Percentiles rank a stretch among this genome's conserved stretches.
Conservation (phyloP, 2,113 vertebrate genomes). For the Pipa parva region DNA sequence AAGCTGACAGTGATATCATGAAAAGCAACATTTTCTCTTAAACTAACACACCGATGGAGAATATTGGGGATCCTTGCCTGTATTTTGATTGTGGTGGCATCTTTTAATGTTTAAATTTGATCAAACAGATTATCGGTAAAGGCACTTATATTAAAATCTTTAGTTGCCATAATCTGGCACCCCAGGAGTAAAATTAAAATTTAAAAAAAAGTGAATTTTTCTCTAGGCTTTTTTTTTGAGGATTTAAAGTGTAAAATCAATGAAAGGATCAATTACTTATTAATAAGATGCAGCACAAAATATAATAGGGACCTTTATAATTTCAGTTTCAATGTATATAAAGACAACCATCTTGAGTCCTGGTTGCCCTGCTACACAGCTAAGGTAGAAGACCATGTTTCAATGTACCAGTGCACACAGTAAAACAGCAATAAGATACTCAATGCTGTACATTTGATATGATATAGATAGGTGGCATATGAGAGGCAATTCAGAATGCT, state of each 20-base stretch:
- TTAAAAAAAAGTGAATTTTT: slow-evolving; percentile 42
- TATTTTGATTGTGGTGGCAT: slow-evolving; percentile 46
- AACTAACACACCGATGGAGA: not conserved
- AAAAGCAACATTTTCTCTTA: slow-evolving; percentile 35
- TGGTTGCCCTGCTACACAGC: slow-evolving; percentile 37
- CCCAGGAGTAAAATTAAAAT: slow-evolving; percentile 46
- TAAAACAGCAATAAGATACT: slow-evolving; percentile 65
- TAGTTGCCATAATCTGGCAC: slow-evolving; percentile 46
- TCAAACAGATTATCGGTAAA: slow-evolving; percentile 33
- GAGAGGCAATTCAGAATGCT: slow-evolving; percentile 35
- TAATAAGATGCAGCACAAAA: slow-evolving; percentile 36
- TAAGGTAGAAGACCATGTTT: slow-evolving; percentile 45
- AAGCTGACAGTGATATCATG: slow-evolving; percentile 39
- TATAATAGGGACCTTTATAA: slow-evolving; percentile 46
- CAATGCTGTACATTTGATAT: slow-evolving; percentile 48
- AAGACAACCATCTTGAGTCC: slow-evolving; percentile 30
- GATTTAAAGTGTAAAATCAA: slow-evolving; percentile 27
- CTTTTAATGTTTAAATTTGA: slow-evolving; percentile 27
- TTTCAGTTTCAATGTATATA: slow-evolving; percentile 25
- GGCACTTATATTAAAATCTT: slow-evolving; percentile 43
- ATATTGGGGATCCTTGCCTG: slow-evolving; percentile 50
- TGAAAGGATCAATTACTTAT: slow-evolving; percentile 31
- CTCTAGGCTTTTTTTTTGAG: slow-evolving; percentile 43
- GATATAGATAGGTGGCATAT: slow-evolving; percentile 40
- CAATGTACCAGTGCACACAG: slow-evolving; percentile 44